Conservation (phyloP, 2,888 invertebrate species). For the Monopis laevigella region DNA sequence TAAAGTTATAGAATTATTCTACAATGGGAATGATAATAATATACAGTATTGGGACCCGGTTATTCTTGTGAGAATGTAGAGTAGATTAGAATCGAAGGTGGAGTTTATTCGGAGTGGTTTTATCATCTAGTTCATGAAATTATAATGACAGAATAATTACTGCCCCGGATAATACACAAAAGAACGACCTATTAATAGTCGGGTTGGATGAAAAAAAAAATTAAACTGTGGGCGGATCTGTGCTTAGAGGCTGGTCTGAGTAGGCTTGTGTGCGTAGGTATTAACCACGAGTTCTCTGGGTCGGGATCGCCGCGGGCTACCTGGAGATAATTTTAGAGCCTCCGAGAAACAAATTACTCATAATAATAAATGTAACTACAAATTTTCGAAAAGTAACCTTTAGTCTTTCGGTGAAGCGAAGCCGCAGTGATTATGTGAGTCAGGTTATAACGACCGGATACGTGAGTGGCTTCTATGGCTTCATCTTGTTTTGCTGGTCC, state of each 20-base stretch:
- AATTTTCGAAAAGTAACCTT: slow-evolving; percentile 44
- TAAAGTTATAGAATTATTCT: slow-evolving; percentile 7
- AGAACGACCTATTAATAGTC: slow-evolving; percentile 50
- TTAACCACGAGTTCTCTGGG: slow-evolving; percentile 2
- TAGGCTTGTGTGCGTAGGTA: not conserved
- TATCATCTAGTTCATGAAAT: slow-evolving; percentile 17
- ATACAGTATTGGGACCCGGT: not conserved
- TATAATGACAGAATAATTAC: slow-evolving; percentile 48
- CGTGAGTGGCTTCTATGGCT: no score
- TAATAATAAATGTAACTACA: slow-evolving; percentile 61
- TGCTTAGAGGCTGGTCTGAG: slow-evolving; percentile 15
- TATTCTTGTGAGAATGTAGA: slow-evolving; percentile 1
- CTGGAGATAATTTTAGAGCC: slow-evolving; percentile 59
- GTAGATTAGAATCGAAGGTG: slow-evolving; percentile 5
- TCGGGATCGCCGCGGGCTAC: slow-evolving; percentile 50
- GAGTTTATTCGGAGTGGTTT: not conserved
- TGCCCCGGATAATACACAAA: slow-evolving; percentile 50
- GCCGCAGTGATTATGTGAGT: slow-evolving; percentile 37
- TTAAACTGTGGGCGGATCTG: slow-evolving; percentile 60
- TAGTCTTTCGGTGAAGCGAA: slow-evolving; percentile 34
- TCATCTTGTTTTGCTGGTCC: no score
- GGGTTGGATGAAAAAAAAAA: slow-evolving; percentile 42
- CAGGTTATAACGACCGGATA: slow-evolving; percentile 21
- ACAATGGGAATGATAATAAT: slow-evolving; percentile 6
- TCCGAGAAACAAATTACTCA: slow-evolving; percentile 49